phyloP scores from a whole-genome alignment of 2,113 vertebrate genomes.

The Equus przewalskii region DNA sequence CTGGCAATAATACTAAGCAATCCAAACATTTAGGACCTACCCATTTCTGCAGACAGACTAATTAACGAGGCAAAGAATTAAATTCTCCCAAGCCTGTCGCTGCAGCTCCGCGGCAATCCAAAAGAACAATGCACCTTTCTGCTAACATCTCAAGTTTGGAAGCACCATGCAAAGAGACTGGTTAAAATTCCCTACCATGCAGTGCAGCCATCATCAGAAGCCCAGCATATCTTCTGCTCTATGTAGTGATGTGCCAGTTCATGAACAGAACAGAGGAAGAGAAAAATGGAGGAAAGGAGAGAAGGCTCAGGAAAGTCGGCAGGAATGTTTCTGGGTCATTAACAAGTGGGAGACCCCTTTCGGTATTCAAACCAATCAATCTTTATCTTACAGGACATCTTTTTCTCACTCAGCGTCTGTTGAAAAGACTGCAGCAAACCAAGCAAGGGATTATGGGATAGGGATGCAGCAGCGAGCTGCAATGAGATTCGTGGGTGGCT shows the following conservation, averaged over 20 bases:
- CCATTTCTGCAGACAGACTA: conserved; percentile 88
- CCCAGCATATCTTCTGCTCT: conserved; percentile 84
- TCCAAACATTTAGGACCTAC: conserved; percentile 84
- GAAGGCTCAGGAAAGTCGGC: conserved; percentile 86
- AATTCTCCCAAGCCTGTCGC: conserved; percentile 83
- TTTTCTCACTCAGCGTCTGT: conserved; percentile 88
- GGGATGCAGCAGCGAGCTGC: conserved; percentile 92
- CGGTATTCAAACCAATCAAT: conserved; percentile 86
- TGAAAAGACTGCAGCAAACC: conserved; percentile 93
- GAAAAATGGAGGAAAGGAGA: conserved; percentile 86
- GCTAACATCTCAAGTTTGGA: conserved; percentile 78
- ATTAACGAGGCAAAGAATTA: conserved; percentile 84
- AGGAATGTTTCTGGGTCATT: conserved; percentile 86
- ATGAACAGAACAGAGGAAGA: conserved; percentile 84
- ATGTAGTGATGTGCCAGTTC: conserved; percentile 85
- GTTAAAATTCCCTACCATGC: conserved; percentile 84
- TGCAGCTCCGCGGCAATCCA: conserved; percentile 85
- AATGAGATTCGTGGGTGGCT: conserved; percentile 88
- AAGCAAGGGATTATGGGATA: conserved; percentile 92
- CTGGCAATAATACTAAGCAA: conserved; percentile 80
- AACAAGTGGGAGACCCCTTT: conserved; percentile 87
- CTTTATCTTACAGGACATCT: conserved; percentile 88
- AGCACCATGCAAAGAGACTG: conserved; percentile 78
- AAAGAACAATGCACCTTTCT: conserved; percentile 86
- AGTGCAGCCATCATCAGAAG: conserved; percentile 85